Evolutionary conservation across 2,113 vertebrate genomes (phyloP).

Genomic region (Sorex fumeus): DNA sequence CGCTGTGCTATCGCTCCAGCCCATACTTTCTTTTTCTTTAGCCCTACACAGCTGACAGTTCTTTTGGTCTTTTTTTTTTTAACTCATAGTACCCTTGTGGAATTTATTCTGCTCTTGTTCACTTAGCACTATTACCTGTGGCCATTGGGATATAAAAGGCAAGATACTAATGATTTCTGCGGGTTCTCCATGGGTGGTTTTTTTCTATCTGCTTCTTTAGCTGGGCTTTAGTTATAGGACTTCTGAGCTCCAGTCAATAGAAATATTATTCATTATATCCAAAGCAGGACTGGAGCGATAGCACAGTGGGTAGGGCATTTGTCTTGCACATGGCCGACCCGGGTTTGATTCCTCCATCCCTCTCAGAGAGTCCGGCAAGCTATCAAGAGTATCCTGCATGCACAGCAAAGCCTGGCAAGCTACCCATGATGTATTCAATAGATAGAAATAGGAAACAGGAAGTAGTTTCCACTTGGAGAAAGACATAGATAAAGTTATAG

Average conservation of each 20-base stretch:
- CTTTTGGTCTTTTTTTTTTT: not conserved
- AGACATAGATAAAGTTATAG: not conserved
- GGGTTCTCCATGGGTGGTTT: not conserved
- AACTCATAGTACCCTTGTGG: constrained; percentile 7
- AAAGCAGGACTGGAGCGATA: not conserved
- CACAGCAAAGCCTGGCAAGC: too few relatives aligned
- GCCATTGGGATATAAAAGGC: not conserved
- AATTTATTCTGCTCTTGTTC: not conserved
- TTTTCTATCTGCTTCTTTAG: constrained; percentile 23
- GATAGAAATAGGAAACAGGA: not conserved
- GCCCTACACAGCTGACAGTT: not conserved
- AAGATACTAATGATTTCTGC: not conserved
- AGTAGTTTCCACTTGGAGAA: not conserved
- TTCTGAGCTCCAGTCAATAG: constrained; percentile 32
- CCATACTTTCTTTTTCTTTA: constrained; percentile 50
- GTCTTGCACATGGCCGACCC: too few relatives aligned
- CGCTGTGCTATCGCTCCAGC: too few relatives aligned
- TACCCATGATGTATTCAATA: too few relatives aligned
- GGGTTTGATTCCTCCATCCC: too few relatives aligned
- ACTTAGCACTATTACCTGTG: not conserved
- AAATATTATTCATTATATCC: constrained; percentile 12
- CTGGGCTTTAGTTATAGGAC: constrained; percentile 35
- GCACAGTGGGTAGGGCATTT: too few relatives aligned
- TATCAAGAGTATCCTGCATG: too few relatives aligned
- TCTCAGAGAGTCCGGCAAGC: too few relatives aligned